phyloP scores from a whole-genome alignment of 2,113 vertebrate genomes.

The Zosterops lateralis region DNA sequence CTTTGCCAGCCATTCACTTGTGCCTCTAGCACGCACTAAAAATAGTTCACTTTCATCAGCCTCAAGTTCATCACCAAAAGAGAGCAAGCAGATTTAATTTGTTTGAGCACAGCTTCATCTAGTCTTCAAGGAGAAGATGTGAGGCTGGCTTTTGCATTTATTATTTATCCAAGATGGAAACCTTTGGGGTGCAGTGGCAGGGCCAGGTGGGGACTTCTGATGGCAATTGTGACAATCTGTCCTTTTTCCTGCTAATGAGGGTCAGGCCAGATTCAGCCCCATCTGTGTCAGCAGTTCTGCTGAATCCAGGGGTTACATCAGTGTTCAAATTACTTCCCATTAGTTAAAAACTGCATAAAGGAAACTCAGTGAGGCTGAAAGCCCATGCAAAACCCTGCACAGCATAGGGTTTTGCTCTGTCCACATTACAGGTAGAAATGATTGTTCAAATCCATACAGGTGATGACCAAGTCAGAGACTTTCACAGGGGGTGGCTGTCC shows the following conservation, averaged over 20 bases:
- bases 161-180: background rate
- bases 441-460: background rate
- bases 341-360: background rate
- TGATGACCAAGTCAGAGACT: background rate
- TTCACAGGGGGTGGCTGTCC: background rate
- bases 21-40: slow-evolving; percentile 11
- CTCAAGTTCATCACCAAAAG: background rate
- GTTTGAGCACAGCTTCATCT: rapidly evolving
- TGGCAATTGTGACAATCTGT: background rate
- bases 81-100: background rate
- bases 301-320: background rate
- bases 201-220: background rate
- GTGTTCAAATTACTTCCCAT: background rate
- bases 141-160: background rate
- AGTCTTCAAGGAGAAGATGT: background rate
- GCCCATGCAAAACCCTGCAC: background rate
- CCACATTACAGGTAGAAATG: background rate
- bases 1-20: background rate
- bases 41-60: background rate
- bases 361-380: background rate
- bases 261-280: background rate
- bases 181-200: background rate
- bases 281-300: background rate
- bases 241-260: background rate
- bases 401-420: no score